Base-by-base conservation (phyloP, 2,888 invertebrate genomes). In the Limenitis camilla region DNA sequence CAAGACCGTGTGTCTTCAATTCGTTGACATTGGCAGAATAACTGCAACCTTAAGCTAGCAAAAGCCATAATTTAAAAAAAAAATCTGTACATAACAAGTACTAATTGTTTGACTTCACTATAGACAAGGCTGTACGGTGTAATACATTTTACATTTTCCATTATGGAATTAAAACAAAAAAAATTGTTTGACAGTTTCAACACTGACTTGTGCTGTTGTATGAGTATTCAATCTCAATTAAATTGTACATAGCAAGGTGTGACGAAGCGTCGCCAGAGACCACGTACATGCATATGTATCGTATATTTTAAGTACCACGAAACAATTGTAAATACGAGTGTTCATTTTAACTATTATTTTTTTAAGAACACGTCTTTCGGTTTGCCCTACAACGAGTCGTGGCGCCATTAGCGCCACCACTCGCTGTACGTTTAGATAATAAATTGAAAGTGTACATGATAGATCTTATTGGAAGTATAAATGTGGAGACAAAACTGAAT, bases 311-410 rank as follows among this genome's bases (percentile, higher is more conserved):
- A 69, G 65, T 67, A 68, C 64, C 56, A 58, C 64, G 61, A 68
- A 61, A 58, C 65, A 72, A 76, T 72, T 84, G 85, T 85, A 85
- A 81, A 85, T 85, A 85, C 72, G 74, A 76, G 78, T 73, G 80
- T 82, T 81, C 81, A 79, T 78, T 83, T 74, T 77, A 78, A 82
- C 74, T 78, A 74, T 82, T 82, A 78, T 78, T 82, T 81, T 81
- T 84, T 78, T 78, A 79, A 76, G 77, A 71, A 77, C 78, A 78
- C 76, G 70, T 71, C 69, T 63, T 67, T 55, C 59, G 64, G 64
- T 49, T 50, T 64, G 52, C 29, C 40, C 39, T 33, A 55, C 63
- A 61, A 63, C 60, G 68, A 68, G 62, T 72, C 71, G 74, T 71
- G 76, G 64, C 54, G 36, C 33, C 39, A 38, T 39, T 35, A n/a